phyloP scores from a whole-genome alignment of 35 echinoderm and acorn worm species.

The Apostichopus japonicus region DNA sequence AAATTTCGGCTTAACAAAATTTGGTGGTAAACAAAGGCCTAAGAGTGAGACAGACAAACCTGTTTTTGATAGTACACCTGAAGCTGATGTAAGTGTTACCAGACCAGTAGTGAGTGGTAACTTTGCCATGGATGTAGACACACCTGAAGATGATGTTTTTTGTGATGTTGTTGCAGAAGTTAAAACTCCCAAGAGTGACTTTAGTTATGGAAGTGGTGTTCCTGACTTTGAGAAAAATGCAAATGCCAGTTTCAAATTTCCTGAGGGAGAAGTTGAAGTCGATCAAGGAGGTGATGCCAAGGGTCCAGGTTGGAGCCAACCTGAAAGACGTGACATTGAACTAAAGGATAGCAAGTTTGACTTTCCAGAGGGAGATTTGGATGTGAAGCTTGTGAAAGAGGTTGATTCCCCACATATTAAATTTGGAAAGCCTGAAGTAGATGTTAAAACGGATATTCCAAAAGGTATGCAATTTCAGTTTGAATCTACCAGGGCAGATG shows the following conservation, averaged over 20 bases:
- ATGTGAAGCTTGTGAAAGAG: neutral
- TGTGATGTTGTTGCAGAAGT: neutral
- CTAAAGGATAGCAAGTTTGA: neutral
- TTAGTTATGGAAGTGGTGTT: neutral
- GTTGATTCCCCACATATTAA: neutral
- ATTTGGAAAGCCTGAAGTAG: neutral
- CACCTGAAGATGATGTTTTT: conserved; percentile 18
- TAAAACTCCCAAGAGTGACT: neutral
- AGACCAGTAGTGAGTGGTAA: neutral
- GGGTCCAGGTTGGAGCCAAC: neutral
- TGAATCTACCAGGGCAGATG: neutral
- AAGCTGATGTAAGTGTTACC: conserved; percentile 24
- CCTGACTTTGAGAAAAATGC: neutral
- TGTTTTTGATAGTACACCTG: conserved; percentile 14
- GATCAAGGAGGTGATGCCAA: neutral
- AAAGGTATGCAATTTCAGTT: neutral
- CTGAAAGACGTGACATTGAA: neutral
- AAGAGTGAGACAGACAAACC: conserved; percentile 1
- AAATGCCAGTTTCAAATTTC: neutral
- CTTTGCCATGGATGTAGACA: neutral
- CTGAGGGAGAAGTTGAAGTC: neutral
- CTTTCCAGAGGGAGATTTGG: neutral
- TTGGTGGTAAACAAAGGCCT: conserved; percentile 29
- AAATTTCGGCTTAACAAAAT: conserved; percentile 39
- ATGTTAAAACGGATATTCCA: neutral